Evolutionary conservation across 37 sponge, comb jelly and placozoan genomes (phyloP), one percentile per base, ranked within the genome.

Genomic region (Tethya wilhelma): DNA sequence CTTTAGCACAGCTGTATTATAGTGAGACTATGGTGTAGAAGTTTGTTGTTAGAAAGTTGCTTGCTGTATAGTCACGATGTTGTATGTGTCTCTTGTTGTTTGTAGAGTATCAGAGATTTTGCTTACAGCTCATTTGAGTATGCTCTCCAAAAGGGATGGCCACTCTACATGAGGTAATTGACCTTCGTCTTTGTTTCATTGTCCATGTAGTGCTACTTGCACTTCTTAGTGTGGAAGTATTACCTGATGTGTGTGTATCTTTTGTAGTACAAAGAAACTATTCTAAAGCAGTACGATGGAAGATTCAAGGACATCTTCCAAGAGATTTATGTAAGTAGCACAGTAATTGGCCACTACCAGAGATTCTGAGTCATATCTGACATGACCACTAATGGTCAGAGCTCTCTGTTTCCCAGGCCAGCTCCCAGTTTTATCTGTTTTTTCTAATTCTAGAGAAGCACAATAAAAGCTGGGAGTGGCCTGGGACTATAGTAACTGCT

Each of bases 201-300:
- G 9, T 49, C 14, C 53, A 49, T 49, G 53, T 49, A 14, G 53
- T 49, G 14, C 14, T 19, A 49, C 53, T 19, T 14, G 14, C 53
- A 14, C 14, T 19, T 49, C 9, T 49, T 49, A 14, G 53, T 49
- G 53, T 9, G 53, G 14, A 49, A 49, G 53, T 9, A 49, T 9
- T 29, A 38, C 44, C 28, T 29, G 32, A 17, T 57, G 72, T 80
- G n/a, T 68, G 44, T 38, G 58, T 26, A 29, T 42, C 8, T 25
- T 39, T 2, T 2, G n/a, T n/a, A n/a, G n/a, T n/a, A n/a, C n/a
- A n/a, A n/a, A n/a, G n/a, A n/a, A n/a, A 97, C 97, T 30, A 97
- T 97, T 59, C 62, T 97, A 75, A 97, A 97, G 81, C 80, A 74
- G 38, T 96, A 96, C 73, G 97, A 96, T 85, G 97, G 97, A n/a